Base-by-base conservation (phyloP, 2,113 vertebrate species). In the Hemiscyllium ocellatum region DNA sequence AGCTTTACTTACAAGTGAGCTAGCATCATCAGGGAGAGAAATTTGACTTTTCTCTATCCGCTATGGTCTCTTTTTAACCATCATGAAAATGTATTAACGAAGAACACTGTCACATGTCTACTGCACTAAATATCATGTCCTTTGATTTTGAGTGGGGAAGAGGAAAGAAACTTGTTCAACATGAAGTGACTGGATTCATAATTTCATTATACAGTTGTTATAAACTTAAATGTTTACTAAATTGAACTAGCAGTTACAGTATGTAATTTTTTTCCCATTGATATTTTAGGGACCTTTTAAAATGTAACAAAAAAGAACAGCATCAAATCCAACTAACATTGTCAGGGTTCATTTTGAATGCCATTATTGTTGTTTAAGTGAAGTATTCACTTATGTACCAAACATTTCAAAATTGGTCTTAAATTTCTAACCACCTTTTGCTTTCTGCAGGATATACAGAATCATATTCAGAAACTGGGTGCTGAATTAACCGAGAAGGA, bases 401-500 rank as follows among this genome's bases (percentile, higher is more conserved):
- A 94, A 72, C 6, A 47, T 47, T 90, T 61, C 87, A 52, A 90
- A 90, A 90, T 33, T 90, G 52, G 1, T 7, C 13, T 90, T 61
- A 61, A 61, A 13, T 90, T 61, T 2, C 26, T 52, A 24, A 70
- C 37, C 68, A 0, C 47, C 68, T 95, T 50, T 95, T 50, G 8
- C 42, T 96, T 95, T 95, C 94, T 50, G 19, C 96, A 98, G 99
- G 99, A 99, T 96, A 98, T 99, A 94, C 97, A 97, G 97, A 99
- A 98, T 97, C 98, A 99, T 96, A 97, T 99, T 29, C 99, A 99
- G 97, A 99, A 99, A 97, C 97, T 98, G 96, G 97, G 96, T 0
- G 97, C 97, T 47, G 98, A 99, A 97, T 97, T 98, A 70, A 96
- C 97, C 50, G 98, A 98, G 89, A 98, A 97, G 96, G 98, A 99